Percentiles rank a stretch among this genome's conserved stretches.
phyloP scores from a whole-genome alignment of 2,888 invertebrate species.

The Zygothrica quintamaculata region DNA sequence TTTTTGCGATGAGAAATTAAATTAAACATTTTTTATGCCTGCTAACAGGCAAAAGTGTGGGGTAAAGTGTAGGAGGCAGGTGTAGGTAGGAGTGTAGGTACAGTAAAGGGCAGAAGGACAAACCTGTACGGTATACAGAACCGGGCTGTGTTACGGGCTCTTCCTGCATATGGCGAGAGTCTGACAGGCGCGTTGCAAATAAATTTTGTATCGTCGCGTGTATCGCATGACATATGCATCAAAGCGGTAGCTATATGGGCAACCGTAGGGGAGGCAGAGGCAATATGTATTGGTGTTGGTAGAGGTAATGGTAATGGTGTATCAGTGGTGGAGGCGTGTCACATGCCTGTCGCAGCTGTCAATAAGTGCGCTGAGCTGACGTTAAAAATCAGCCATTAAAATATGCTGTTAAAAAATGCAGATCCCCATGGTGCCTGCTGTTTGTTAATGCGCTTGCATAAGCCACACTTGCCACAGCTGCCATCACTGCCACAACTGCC shows the following conservation, averaged over 20 bases:
- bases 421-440: slow-evolving; percentile 47
- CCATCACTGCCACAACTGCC: slow-evolving; percentile 14
- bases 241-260: slow-evolving; percentile 40
- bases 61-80: neutral
- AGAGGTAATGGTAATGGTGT: neutral
- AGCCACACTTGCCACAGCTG: slow-evolving; percentile 49
- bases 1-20: slow-evolving; percentile 66
- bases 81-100: neutral
- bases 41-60: slow-evolving; percentile 7
- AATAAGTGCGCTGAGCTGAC: slow-evolving; percentile 75
- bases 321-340: slow-evolving; percentile 26
- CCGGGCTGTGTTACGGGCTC: slow-evolving; percentile 1
- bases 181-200: slow-evolving; percentile 64
- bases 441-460: slow-evolving; percentile 76
- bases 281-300: neutral
- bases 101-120: neutral
- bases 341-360: slow-evolving; percentile 74
- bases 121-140: too few relatives aligned
- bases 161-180: slow-evolving; percentile 42
- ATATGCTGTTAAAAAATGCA: slow-evolving; percentile 79
- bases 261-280: neutral
- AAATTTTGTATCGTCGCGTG: slow-evolving; percentile 74
- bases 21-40: slow-evolving; percentile 75
- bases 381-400: slow-evolving; percentile 80
- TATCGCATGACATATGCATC: slow-evolving; percentile 80